Conservation (phyloP, 1,140 invertebrate genomes). For the Drosophila lini region DNA sequence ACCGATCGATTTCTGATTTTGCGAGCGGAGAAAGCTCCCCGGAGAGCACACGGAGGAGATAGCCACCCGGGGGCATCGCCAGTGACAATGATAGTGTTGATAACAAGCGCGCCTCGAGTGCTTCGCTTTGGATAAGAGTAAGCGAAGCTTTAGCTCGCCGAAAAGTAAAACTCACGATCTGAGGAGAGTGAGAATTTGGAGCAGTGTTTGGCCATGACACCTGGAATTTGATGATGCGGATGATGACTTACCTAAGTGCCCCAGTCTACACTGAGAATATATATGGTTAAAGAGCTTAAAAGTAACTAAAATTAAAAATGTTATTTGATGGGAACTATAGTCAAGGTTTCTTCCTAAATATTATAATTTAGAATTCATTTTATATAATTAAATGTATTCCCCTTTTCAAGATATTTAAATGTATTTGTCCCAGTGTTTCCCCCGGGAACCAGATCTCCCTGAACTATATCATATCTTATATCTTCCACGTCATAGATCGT, state of each 20-base stretch:
- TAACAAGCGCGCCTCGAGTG: constrained; percentile 56
- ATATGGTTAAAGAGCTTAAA: too few species aligned
- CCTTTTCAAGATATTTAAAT: background rate
- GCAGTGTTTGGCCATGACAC: constrained; percentile 22
- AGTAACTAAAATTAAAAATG: too few species aligned
- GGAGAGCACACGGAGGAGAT: constrained; percentile 21
- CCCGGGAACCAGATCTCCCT: background rate
- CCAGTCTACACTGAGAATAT: background rate
- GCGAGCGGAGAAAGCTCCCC: constrained; percentile 39
- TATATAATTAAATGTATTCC: background rate
- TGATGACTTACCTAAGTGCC: background rate
- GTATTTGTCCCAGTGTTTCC: background rate
- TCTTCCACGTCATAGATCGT: constrained; percentile 24
- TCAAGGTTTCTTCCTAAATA: background rate
- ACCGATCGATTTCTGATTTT: constrained; percentile 19
- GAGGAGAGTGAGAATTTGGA: constrained; percentile 39
- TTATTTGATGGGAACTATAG: background rate
- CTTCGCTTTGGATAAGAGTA: constrained; percentile 52
- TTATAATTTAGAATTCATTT: background rate
- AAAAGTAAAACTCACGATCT: constrained; percentile 59
- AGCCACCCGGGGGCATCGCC: constrained; percentile 10
- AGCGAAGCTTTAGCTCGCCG: constrained; percentile 35
- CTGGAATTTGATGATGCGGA: constrained; percentile 13
- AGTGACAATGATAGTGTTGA: constrained; percentile 63
- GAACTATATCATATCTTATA: background rate